Conservation (phyloP, 2,888 invertebrate genomes). For the Spisula subtruncata region DNA sequence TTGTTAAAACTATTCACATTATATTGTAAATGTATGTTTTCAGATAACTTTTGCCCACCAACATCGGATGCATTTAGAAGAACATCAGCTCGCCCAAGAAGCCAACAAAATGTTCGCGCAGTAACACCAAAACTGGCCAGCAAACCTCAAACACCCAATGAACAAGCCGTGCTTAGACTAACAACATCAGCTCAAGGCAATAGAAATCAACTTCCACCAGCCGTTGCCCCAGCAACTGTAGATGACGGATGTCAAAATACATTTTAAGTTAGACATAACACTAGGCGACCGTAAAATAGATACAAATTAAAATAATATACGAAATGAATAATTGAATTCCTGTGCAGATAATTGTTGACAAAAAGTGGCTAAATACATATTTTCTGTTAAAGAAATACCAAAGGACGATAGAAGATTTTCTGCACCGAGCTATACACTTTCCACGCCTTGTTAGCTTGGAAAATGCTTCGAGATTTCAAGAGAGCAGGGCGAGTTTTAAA, state of each 20-base stretch:
- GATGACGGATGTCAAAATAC: constrained; percentile 51
- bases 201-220: constrained; percentile 40
- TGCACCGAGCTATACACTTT: neutral
- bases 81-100: constrained; percentile 67
- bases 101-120: constrained; percentile 68
- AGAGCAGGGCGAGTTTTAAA: neutral
- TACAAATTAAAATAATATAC: neutral
- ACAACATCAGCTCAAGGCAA: constrained; percentile 76
- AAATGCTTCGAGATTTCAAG: too few species aligned
- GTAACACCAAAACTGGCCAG: constrained; percentile 56
- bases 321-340: neutral
- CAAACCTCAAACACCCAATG: constrained; percentile 42
- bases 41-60: constrained; percentile 61
- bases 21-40: constrained; percentile 9
- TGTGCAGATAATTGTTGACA: neutral
- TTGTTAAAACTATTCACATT: neutral
- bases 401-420: neutral
- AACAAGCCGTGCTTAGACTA: constrained; percentile 67
- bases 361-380: neutral
- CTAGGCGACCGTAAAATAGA: neutral
- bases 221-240: constrained; percentile 65
- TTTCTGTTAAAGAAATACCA: neutral
- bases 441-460: neutral
- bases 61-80: constrained; percentile 75
- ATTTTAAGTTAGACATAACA: constrained; percentile 41